Conservation (phyloP, 2,888 invertebrate species). For the Pasiphila rectangulata region DNA sequence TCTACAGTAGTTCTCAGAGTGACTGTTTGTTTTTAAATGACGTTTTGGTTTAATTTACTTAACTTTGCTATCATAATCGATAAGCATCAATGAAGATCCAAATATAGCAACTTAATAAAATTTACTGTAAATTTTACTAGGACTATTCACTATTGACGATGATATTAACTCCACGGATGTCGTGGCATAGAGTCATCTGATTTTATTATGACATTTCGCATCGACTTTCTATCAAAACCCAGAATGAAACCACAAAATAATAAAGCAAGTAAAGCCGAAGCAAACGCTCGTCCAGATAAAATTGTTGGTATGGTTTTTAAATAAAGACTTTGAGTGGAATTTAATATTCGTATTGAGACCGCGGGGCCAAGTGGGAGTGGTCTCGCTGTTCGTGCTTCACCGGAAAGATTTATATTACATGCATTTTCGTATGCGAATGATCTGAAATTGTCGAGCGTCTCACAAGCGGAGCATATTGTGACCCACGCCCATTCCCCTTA, state of each 20-base stretch:
- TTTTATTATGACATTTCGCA: too few relatives aligned
- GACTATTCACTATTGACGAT: too few relatives aligned
- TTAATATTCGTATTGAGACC: conserved; percentile 77
- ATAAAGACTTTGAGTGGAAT: conserved; percentile 77
- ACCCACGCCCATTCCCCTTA: conserved; percentile 73
- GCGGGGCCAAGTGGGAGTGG: conserved; percentile 75
- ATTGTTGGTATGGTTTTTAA: conserved; percentile 58
- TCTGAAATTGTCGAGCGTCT: conserved; percentile 73
- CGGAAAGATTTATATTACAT: conserved; percentile 82
- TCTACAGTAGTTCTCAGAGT: neutral
- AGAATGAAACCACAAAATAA: neutral
- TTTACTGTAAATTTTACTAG: too few relatives aligned
- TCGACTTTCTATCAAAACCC: too few relatives aligned
- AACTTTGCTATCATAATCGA: too few relatives aligned
- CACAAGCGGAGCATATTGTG: conserved; percentile 54
- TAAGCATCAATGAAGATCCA: too few relatives aligned
- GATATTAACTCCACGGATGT: too few relatives aligned
- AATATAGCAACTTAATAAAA: too few relatives aligned
- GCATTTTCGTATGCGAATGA: conserved; percentile 77
- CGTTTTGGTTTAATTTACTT: too few relatives aligned
- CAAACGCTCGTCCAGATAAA: conserved; percentile 36
- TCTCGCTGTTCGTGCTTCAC: conserved; percentile 73
- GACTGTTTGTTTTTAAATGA: neutral
- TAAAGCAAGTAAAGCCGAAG: neutral
- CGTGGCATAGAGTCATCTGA: too few relatives aligned